phyloP scores from a whole-genome alignment of 2,797 vertebrate species.

The Eremophila alpestris region DNA sequence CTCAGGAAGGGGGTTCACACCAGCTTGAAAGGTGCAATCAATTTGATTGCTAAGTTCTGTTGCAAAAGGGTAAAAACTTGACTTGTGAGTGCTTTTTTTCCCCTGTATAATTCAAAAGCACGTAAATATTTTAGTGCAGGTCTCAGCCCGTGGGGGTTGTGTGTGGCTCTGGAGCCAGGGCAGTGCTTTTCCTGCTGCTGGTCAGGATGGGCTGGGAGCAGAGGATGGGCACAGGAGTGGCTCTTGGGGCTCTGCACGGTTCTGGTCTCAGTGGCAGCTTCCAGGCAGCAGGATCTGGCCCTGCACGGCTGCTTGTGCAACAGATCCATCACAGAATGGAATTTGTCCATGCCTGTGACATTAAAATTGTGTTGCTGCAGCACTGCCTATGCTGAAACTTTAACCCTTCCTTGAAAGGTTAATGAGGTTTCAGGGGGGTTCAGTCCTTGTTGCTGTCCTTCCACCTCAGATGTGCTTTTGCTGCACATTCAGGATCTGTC shows the following conservation, averaged over 20 bases:
- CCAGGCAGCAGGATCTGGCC: neutral
- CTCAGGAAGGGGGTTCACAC: constrained; percentile 1
- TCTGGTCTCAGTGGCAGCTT: neutral
- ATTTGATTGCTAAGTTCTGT: neutral
- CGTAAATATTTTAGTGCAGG: neutral
- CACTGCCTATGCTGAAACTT: neutral
- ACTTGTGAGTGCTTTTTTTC: neutral
- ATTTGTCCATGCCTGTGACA: neutral
- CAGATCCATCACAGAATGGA: neutral
- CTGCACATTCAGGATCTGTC: neutral
- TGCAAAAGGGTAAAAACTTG: neutral
- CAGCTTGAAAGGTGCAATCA: constrained; percentile 23
- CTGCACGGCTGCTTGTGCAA: neutral
- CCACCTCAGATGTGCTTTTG: neutral
- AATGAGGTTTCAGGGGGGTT: neutral
- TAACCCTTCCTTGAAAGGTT: neutral
- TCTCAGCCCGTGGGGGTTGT: neutral
- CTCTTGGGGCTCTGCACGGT: neutral
- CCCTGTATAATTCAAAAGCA: neutral
- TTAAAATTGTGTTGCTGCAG: neutral
- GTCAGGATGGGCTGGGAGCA: neutral
- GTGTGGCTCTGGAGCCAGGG: neutral
- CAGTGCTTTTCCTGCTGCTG: neutral
- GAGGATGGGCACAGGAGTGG: accelerated
- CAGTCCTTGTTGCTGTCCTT: neutral